phyloP scores from a whole-genome alignment of 1,140 invertebrate genomes.

The Arctopsyche grandis region DNA sequence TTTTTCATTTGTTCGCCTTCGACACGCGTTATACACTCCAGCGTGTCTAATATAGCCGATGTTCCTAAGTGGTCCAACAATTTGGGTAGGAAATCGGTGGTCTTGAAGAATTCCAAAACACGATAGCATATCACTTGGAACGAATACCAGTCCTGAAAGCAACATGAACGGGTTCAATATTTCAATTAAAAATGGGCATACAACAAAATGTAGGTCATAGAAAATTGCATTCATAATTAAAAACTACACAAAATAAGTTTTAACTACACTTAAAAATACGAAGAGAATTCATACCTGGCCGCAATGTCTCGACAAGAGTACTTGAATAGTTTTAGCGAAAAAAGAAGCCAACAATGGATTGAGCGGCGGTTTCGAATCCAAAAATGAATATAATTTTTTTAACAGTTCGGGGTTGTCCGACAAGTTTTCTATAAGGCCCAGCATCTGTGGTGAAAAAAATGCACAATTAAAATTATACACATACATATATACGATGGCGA shows the following conservation, averaged over 20 bases:
- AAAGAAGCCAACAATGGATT: constrained; percentile 96
- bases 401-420: constrained; percentile 81
- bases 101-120: constrained; percentile 91
- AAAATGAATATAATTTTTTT: constrained; percentile 87
- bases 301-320: constrained; percentile 76
- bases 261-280: constrained; percentile 41
- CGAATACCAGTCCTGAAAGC: constrained; percentile 87
- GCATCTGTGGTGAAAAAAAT: constrained; percentile 71
- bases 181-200: constrained; percentile 33
- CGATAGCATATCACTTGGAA: constrained; percentile 90
- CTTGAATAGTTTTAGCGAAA: constrained; percentile 93
- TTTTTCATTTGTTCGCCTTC: constrained; percentile 81
- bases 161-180: no score
- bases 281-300: constrained; percentile 42
- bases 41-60: constrained; percentile 94
- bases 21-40: constrained; percentile 88
- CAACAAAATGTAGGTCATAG: no score
- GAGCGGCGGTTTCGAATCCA: constrained; percentile 85
- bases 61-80: constrained; percentile 91
- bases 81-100: constrained; percentile 82
- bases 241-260: no score
- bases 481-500: neutral
- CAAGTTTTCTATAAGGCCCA: constrained; percentile 85
- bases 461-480: neutral
- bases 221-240: no score